Base-by-base conservation (phyloP, 2,797 vertebrate species). In the Dendrocincla fuliginosa region DNA sequence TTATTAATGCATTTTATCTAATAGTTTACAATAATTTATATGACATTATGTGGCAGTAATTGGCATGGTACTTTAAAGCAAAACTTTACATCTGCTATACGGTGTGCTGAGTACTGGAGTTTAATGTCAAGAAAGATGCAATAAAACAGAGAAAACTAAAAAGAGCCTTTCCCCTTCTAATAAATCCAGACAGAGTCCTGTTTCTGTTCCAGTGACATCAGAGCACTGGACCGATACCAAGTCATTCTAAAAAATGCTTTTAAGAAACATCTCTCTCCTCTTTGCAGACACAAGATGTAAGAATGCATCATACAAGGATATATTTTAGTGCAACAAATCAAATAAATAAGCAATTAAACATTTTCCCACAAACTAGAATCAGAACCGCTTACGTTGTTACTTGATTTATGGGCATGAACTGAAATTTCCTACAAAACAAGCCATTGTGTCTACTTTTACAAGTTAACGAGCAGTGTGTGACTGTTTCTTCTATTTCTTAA, bases 201-300 rank as follows among this genome's bases (percentile, higher is more conserved):
- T 69, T 95, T 96, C 86, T 93, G 52, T 92, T 95, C 92, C 86
- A 93, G 60, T 94, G 95, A 95, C 95, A 97, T 95, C 91, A 97
- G 87, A 95, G 35, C 52, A 81, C 87, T 96, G 95, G 95, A 89
- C 44, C 0, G 0, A 55, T 33, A 94, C 95, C 95, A 97, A 94
- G 64, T 37, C 20, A 81, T 85, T 85, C 81, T 83, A 55, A 89
- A 94, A 96, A 87, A 87, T 11, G 3, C n/a, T 84, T 89, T 61
- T 47, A 87, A 92, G 84, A 93, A 91, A 87, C 64, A 37, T 85
- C 41, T 86, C 42, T 79, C n/a, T 1, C 2, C 23, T 63, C 53
- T 80, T 76, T 63, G 44, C 57, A 80, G 53, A 75, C 57, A 61
- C 5, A 14, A 80, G 56, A 82, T 85, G 56, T 35, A 89, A 68